Evolutionary conservation across 2,888 invertebrate genomes (phyloP).

Genomic region (Pammene fasciana): DNA sequence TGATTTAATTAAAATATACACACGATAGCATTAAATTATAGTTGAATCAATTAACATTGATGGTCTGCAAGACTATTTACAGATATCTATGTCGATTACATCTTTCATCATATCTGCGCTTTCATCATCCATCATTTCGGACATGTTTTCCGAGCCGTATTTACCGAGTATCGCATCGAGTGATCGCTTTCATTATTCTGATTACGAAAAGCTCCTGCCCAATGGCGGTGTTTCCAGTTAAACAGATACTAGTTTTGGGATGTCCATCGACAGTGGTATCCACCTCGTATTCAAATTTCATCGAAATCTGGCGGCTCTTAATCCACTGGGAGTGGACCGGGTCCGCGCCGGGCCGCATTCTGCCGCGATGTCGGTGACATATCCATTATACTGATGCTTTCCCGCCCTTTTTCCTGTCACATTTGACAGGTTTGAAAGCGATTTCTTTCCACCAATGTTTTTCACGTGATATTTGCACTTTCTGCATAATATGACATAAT

Average conservation of each 20-base stretch:
- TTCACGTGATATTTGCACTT: constrained; percentile 55
- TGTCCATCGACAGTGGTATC: constrained; percentile 38
- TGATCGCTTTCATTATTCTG: constrained; percentile 75
- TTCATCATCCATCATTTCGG: constrained; percentile 78
- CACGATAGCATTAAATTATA: constrained; percentile 14
- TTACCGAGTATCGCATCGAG: constrained; percentile 74
- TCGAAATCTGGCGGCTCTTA: constrained; percentile 65
- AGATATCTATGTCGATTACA: constrained; percentile 65
- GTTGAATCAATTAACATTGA: constrained; percentile 34
- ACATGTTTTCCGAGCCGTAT: constrained; percentile 78
- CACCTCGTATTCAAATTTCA: constrained; percentile 56
- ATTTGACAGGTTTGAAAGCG: constrained; percentile 81
- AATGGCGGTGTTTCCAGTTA: constrained; percentile 35
- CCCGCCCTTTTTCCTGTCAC: constrained; percentile 81
- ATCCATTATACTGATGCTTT: constrained; percentile 82
- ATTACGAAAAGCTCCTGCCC: constrained; percentile 56
- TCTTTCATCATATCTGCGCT: constrained; percentile 72
- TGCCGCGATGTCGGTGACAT: constrained; percentile 76
- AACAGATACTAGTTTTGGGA: constrained; percentile 39
- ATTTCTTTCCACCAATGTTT: constrained; percentile 78
- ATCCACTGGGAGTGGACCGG: constrained; percentile 70
- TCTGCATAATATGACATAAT: constrained; percentile 12
- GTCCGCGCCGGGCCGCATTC: constrained; percentile 71
- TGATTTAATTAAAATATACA: background rate
- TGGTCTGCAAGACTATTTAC: constrained; percentile 52